These are phyloP conservation scores for Coecobrya sp. DNA, from an alignment of 2,888 invertebrate genomes.

Conservation along the genomic window DNA sequence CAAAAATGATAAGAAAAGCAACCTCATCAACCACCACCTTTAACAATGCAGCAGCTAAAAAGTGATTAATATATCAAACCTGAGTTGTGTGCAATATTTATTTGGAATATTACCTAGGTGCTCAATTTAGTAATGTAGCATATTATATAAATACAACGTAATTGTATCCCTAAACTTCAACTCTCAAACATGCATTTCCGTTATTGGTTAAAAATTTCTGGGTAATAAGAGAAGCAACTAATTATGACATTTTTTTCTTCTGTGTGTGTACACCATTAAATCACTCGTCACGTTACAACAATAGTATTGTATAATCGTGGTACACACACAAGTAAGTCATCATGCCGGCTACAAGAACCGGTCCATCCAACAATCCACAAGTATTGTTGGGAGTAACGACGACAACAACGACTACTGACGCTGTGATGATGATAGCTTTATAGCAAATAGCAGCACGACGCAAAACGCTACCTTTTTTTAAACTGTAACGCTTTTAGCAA, in stretches of 20 bases:
- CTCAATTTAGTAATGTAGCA: background rate
- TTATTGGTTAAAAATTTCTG: conserved; percentile 43
- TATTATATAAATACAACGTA: background rate
- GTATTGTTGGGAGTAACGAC: background rate
- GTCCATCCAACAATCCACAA: conserved; percentile 12
- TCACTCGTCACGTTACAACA: background rate
- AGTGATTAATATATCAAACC: conserved; percentile 22
- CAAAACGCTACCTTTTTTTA: background rate
- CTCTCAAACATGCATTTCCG: conserved; percentile 50
- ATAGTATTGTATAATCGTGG: background rate
- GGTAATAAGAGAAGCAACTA: background rate
- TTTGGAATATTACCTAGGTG: background rate
- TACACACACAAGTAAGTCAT: background rate
- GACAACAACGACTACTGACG: background rate
- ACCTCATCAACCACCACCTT: conserved; percentile 17
- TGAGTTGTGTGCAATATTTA: background rate
- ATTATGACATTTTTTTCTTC: background rate
- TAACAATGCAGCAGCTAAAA: background rate
- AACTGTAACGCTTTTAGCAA: background rate
- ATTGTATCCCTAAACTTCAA: conserved; percentile 47
- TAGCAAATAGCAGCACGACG: background rate
- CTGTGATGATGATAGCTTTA: too few species aligned
- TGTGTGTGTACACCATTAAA: background rate
- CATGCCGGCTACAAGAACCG: conserved; percentile 20
- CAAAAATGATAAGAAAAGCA: background rate